Evolutionary conservation across 2,888 invertebrate species (phyloP).

Genomic region (Euphydryas editha): DNA sequence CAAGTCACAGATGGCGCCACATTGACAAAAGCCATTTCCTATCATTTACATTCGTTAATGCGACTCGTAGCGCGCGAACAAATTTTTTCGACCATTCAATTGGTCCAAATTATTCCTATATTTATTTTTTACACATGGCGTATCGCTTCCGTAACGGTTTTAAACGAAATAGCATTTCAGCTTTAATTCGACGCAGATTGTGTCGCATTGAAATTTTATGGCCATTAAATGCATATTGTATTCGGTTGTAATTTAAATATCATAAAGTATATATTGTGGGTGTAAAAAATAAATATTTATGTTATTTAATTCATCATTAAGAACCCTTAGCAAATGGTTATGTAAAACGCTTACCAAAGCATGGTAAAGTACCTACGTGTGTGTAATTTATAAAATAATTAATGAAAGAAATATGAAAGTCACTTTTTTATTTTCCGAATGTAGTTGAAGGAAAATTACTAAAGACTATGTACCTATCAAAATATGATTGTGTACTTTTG

Average conservation of each 20-base stretch:
- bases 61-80: slow-evolving; percentile 32
- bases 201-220: slow-evolving; percentile 48
- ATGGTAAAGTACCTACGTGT: background rate
- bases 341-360: background rate
- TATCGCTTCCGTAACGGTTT: slow-evolving; percentile 39
- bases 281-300: background rate
- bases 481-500: no score
- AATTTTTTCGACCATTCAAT: slow-evolving; percentile 37
- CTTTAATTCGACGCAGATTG: slow-evolving; percentile 45
- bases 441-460: no score
- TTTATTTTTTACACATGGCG: slow-evolving; percentile 57
- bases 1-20: slow-evolving; percentile 30
- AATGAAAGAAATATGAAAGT: no score
- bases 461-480: no score
- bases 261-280: slow-evolving; percentile 21
- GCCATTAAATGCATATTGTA: slow-evolving; percentile 45
- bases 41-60: slow-evolving; percentile 42
- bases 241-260: slow-evolving; percentile 45
- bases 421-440: no score
- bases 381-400: no score
- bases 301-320: background rate
- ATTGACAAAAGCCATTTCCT: slow-evolving; percentile 32
- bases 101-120: slow-evolving; percentile 55
- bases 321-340: background rate
- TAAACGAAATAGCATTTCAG: slow-evolving; percentile 38